Evolutionary conservation across 2,888 invertebrate species (phyloP), one percentile per base, ranked within the genome.

Genomic region (Quadroppia sp.): DNA sequence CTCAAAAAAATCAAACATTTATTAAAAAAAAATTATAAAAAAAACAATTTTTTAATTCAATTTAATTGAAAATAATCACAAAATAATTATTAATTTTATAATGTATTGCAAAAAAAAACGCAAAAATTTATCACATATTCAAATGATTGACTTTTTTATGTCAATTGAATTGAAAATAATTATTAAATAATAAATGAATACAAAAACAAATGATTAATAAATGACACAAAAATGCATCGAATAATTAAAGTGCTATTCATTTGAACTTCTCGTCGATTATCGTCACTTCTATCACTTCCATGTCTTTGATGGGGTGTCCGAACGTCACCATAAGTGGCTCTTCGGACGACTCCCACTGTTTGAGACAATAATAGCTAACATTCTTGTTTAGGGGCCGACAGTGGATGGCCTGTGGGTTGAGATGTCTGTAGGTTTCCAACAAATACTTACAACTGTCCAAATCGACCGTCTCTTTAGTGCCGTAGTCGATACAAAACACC

Each of bases 401-500:
- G 30, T 59, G 56, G 3, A 59, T 59, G 56, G 56, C 56, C 56
- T 59, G 56, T 13, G 30, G 56, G 1, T 2, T 9, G 3, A 30
- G 2, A 15, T 17, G 1, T 1, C 4, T n/a, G 30, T 61, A 61
- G 1, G 17, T 15, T 9, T 61, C 32, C 17, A 4, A 28, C 61
- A 61, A n/a, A 28, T n/a, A 1, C 9, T 3, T 17, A 61, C 61
- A 61, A 11, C 28, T 7, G 2, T 32, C n/a, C 6, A n/a, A 25
- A 23, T 61, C 61, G 17, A 61, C 30, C 17, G 1, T n/a, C 17
- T 32, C 61, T 6, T 30, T 28, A 7, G 4, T n/a, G 1, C 61
- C 61, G 32, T 11, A 32, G 30, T 61, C 61, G 7, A 61, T 30
- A n/a, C 32, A 61, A 32, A 61, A 61, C 4, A 61, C 61, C 28